These are phyloP conservation scores for Malurus leucopterus DNA, from an alignment of 2,797 vertebrate species.

Conservation along the genomic window DNA sequence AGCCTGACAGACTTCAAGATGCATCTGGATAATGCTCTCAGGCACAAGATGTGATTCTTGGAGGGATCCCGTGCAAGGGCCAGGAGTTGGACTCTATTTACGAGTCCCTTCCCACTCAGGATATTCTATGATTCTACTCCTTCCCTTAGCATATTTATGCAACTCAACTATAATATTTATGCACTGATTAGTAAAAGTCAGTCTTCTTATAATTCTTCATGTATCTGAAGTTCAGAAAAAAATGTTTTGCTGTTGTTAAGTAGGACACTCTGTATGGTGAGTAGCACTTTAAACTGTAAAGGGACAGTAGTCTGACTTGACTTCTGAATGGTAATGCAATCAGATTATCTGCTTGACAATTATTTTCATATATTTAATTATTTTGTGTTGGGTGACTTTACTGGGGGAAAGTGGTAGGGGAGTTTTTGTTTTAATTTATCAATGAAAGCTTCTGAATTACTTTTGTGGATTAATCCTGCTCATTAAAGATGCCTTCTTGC, in stretches of 20 bases:
- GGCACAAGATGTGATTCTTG: background rate
- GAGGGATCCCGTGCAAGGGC: background rate
- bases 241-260: background rate
- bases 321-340: background rate
- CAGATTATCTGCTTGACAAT: background rate
- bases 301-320: background rate
- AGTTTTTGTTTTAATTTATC: background rate
- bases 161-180: background rate
- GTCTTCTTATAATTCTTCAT: background rate
- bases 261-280: background rate
- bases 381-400: background rate
- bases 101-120: background rate
- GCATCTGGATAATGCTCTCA: rapidly evolving
- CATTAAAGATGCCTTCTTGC: background rate
- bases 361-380: background rate
- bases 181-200: background rate
- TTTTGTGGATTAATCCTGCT: background rate
- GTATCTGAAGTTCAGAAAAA: background rate
- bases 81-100: rapidly evolving
- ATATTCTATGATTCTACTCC: background rate
- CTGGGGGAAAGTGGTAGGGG: rapidly evolving
- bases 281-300: background rate
- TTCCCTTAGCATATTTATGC: background rate
- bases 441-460: background rate
- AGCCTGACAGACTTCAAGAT: background rate